Conservation (phyloP, 1,140 invertebrate species). For the Akabosia matsudoensis region DNA sequence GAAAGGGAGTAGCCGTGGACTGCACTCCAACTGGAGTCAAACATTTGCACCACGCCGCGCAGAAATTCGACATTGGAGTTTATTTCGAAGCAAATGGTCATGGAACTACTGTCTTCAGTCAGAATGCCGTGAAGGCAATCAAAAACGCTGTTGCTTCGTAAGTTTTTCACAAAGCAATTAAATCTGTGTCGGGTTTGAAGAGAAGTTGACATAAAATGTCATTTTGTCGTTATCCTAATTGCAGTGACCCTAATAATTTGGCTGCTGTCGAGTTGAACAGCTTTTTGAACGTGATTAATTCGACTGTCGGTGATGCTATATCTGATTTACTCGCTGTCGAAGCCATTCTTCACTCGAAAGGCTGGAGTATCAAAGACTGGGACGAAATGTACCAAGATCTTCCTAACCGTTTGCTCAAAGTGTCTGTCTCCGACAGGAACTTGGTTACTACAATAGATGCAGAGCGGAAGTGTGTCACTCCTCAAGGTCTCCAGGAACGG, state of each 20-base stretch:
- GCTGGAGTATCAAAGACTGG: conserved; percentile 72
- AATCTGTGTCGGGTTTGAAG: too few species aligned
- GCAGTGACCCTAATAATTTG: too few species aligned
- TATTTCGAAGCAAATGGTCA: conserved; percentile 99
- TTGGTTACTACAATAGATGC: conserved; percentile 81
- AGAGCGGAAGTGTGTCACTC: conserved; percentile 72
- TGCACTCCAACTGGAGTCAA: conserved; percentile 94
- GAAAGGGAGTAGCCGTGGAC: too few species aligned
- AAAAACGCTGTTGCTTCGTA: conserved; percentile 57
- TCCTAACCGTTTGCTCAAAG: conserved; percentile 83
- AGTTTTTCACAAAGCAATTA: conserved; percentile 48
- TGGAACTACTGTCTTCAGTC: conserved; percentile 84
- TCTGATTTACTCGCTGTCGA: conserved; percentile 94
- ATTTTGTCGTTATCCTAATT: too few species aligned
- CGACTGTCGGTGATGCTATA: conserved; percentile 94
- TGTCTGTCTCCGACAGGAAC: conserved; percentile 79
- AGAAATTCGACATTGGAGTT: conserved; percentile 89
- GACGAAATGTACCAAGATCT: conserved; percentile 70
- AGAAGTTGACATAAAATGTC: too few species aligned
- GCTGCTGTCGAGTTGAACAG: conserved; percentile 62
- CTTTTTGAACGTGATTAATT: conserved; percentile 84
- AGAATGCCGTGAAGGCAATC: conserved; percentile 54
- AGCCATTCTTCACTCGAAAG: conserved; percentile 68
- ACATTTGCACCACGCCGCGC: conserved; percentile 88
- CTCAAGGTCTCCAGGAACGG: conserved; percentile 74